These are phyloP conservation scores for Conistra vaccinii DNA, from an alignment of 2,888 invertebrate species.

Conservation along the genomic window DNA sequence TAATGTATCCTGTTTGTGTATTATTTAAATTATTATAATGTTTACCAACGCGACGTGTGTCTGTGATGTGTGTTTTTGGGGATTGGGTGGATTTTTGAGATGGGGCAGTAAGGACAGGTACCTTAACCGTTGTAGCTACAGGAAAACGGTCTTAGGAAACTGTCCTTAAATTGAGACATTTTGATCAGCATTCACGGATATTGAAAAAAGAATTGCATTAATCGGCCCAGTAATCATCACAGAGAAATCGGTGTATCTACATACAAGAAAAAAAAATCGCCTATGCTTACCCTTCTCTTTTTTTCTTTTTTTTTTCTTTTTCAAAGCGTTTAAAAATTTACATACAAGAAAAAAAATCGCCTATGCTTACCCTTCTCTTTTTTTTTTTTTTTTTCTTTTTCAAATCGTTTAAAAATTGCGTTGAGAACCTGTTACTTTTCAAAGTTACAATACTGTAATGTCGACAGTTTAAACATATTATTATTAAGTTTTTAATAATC, in stretches of 20 bases:
- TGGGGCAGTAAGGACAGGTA: too few relatives aligned
- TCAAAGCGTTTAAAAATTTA: too few relatives aligned
- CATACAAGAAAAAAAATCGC: too few relatives aligned
- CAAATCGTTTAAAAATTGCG: neutral
- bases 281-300: too few relatives aligned
- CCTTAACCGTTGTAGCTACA: neutral
- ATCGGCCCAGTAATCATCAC: neutral
- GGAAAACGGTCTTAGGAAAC: neutral
- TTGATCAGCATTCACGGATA: neutral
- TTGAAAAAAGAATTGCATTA: neutral
- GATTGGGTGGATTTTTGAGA: too few relatives aligned
- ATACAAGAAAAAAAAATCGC: too few relatives aligned
- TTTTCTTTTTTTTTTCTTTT: too few relatives aligned
- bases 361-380: too few relatives aligned
- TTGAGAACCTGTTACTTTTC: neutral
- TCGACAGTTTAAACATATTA: neutral
- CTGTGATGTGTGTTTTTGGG: too few relatives aligned
- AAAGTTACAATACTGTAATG: neutral
- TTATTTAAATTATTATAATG: neutral
- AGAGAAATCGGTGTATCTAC: too few relatives aligned
- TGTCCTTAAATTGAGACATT: neutral
- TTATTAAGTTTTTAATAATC: neutral
- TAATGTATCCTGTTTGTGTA: neutral
- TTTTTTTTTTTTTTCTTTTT: neutral
- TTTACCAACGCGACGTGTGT: neutral